phyloP scores from a whole-genome alignment of 2,888 invertebrate genomes.

The Drosophila ezoana region DNA sequence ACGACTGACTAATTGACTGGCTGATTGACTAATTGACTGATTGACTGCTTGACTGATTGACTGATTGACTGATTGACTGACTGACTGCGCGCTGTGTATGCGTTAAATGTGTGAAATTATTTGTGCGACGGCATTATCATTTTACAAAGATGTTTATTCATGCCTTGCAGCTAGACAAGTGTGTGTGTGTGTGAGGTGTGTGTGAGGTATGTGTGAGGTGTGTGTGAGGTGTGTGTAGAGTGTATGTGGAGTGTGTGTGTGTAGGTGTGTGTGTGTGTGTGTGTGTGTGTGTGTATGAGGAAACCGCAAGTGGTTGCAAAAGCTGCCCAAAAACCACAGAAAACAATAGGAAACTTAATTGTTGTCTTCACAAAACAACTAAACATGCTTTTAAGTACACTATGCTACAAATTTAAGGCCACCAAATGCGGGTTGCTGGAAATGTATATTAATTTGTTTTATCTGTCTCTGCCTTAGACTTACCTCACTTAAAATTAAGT shows the following conservation, averaged over 20 bases:
- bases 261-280: neutral
- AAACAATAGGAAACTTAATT: conserved; percentile 31
- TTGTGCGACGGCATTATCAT: conserved; percentile 73
- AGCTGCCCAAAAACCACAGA: conserved; percentile 23
- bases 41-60: conserved; percentile 3
- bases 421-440: neutral
- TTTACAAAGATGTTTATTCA: conserved; percentile 81
- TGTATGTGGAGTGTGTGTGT: neutral
- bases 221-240: neutral
- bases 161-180: conserved; percentile 5
- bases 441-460: too few species aligned
- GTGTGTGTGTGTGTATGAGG: conserved; percentile 17
- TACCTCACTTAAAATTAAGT: too few species aligned
- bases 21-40: conserved; percentile 10
- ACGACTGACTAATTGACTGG: conserved; percentile 34
- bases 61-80: conserved; percentile 22
- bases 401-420: conserved; percentile 5
- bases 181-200: neutral
- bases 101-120: conserved; percentile 74
- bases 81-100: conserved; percentile 56
- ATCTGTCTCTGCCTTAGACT: too few species aligned
- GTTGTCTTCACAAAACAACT: conserved; percentile 42
- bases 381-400: conserved; percentile 19
- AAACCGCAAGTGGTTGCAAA: conserved; percentile 56
- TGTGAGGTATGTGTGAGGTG: neutral